Percentiles rank a stretch among this genome's conserved stretches.
Conservation (phyloP, 2,888 invertebrate species). For the Mycalesis mineus region DNA sequence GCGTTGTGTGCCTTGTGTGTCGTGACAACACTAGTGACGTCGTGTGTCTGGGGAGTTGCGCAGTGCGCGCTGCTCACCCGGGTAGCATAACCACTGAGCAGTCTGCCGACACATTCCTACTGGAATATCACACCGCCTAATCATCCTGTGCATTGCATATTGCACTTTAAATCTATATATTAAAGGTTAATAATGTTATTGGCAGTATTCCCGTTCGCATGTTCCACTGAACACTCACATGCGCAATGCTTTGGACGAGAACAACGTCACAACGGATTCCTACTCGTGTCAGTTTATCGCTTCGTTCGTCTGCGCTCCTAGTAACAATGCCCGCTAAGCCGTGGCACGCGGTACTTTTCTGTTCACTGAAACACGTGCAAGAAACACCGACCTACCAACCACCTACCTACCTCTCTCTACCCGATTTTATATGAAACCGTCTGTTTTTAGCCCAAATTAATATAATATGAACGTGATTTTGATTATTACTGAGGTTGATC, state of each 20-base stretch:
- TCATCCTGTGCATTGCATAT: conserved; percentile 25
- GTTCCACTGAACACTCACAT: conserved; percentile 14
- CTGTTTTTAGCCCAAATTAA: too few relatives aligned
- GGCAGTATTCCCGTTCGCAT: neutral
- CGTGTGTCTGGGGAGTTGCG: conserved; percentile 74
- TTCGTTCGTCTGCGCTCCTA: conserved; percentile 46
- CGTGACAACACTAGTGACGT: conserved; percentile 53
- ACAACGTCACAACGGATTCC: conserved; percentile 20
- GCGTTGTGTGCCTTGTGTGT: conserved; percentile 40
- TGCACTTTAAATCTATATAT: conserved; percentile 22
- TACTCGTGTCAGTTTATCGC: conserved; percentile 26
- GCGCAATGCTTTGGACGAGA: conserved; percentile 26
- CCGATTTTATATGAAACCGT: too few relatives aligned
- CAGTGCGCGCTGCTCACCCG: conserved; percentile 74
- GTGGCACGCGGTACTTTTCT: conserved; percentile 72
- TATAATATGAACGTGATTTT: too few relatives aligned
- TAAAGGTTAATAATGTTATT: conserved; percentile 14
- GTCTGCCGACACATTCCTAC: conserved; percentile 49
- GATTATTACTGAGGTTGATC: too few relatives aligned
- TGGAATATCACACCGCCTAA: conserved; percentile 31
- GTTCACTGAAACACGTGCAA: too few relatives aligned
- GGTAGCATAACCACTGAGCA: conserved; percentile 51
- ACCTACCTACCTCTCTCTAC: too few relatives aligned
- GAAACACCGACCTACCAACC: too few relatives aligned
- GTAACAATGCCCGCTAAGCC: conserved; percentile 66